Percentiles rank a stretch among this genome's conserved stretches.
Conservation (phyloP, 2,888 invertebrate genomes). For the Melanotus villosus region DNA sequence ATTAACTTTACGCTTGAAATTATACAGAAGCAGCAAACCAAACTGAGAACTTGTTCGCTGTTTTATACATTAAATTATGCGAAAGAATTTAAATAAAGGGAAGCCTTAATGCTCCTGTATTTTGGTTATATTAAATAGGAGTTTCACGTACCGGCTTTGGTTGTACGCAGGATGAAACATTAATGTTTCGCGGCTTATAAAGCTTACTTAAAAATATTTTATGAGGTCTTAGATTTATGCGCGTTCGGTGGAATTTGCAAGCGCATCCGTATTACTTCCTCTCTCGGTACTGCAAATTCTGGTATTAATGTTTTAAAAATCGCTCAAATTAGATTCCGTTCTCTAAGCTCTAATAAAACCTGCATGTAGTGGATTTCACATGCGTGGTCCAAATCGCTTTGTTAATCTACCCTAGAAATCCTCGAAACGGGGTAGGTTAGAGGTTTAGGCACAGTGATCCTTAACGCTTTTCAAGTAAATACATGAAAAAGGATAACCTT, state of each 20-base stretch:
- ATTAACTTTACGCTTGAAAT: constrained; percentile 10
- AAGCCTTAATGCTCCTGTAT: constrained; percentile 30
- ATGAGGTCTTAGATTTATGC: constrained; percentile 6
- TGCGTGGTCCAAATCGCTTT: constrained; percentile 17
- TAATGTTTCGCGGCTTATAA: constrained; percentile 34
- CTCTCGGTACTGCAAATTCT: neutral
- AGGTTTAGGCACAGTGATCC: constrained; percentile 10
- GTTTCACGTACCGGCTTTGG: constrained; percentile 32
- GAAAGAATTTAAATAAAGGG: constrained; percentile 31
- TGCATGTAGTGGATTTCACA: neutral
- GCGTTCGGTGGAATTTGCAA: constrained; percentile 8
- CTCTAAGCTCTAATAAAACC: neutral
- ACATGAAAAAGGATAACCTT: neutral
- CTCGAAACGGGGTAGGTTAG: constrained; percentile 21
- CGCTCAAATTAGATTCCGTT: constrained; percentile 5
- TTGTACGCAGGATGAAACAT: constrained; percentile 40
- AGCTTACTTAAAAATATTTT: constrained; percentile 30
- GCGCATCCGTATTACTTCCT: neutral
- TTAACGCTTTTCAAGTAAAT: constrained; percentile 10
- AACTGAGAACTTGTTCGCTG: constrained; percentile 3
- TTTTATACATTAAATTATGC: constrained; percentile 37
- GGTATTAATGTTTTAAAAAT: constrained; percentile 2
- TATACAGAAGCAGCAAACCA: constrained; percentile 11
- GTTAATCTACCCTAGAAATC: constrained; percentile 30
- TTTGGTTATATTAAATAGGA: constrained; percentile 37